Percentiles rank a stretch among this genome's conserved stretches.
Evolutionary conservation across 2,113 vertebrate genomes (phyloP).

Genomic region (Apistogramma diplotaenia): DNA sequence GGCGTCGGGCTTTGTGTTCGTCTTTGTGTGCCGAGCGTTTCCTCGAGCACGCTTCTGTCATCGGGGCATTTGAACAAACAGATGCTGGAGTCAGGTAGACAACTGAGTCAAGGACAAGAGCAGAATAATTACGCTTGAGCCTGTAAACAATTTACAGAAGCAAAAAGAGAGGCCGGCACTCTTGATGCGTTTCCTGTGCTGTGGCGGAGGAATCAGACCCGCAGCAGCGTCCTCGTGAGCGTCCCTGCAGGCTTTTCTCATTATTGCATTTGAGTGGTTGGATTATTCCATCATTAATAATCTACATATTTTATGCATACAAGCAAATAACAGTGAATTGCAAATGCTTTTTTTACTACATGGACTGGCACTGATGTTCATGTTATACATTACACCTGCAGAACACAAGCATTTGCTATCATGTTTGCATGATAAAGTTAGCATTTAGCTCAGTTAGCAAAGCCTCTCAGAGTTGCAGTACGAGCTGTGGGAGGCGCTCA

Average conservation of each 20-base stretch:
- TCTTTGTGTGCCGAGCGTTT: background rate
- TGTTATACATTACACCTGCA: too few species aligned
- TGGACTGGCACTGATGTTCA: too few species aligned
- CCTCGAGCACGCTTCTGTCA: background rate
- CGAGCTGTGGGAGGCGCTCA: background rate
- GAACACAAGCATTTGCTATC: background rate
- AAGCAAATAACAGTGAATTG: too few species aligned
- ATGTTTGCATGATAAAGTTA: background rate
- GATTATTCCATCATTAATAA: background rate
- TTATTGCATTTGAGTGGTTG: background rate
- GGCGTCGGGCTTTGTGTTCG: background rate
- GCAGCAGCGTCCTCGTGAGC: background rate
- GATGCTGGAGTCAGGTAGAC: background rate
- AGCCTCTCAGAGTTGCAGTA: background rate
- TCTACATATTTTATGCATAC: too few species aligned
- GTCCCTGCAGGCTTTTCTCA: background rate
- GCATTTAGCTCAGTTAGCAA: background rate
- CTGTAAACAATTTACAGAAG: background rate
- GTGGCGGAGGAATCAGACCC: too few species aligned
- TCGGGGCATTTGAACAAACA: background rate
- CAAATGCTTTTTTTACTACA: too few species aligned
- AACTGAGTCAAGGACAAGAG: background rate
- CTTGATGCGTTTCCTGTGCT: background rate
- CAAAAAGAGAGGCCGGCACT: background rate
- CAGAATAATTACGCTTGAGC: background rate